Base-by-base conservation (phyloP, 2,888 invertebrate genomes). In the Troides aeacus region DNA sequence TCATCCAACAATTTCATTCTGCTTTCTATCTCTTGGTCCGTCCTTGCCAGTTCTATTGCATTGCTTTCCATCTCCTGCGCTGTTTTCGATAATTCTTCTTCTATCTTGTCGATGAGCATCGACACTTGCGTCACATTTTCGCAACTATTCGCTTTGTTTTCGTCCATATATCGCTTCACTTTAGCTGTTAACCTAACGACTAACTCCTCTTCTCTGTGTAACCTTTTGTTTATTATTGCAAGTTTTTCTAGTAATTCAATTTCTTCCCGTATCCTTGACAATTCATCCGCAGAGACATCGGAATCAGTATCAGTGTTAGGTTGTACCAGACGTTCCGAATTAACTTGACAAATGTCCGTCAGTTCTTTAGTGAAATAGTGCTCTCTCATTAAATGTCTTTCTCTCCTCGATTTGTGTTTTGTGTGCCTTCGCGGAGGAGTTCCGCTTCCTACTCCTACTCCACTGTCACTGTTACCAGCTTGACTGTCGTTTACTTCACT, bases 201-300 rank as follows among this genome's bases (percentile, higher is more conserved):
- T 69, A 94, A 87, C 81, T 96, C 96, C 81, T 96, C 96, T 82
- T 96, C 96, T 70, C 94, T 93, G 70, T 96, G 94, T 70, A 97
- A 86, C 78, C 94, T 93, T 80, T 96, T 95, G 83, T 97, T 96
- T 39, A 96, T 89, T 66, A 95, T 94, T 36, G 95, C 94, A 64
- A 97, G 93, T 84, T 94, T 95, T 78, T 97, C 96, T 77, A 96
- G 89, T 74, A 96, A 90, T 77, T 95, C 94, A n/a, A 95, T 93
- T 87, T 96, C 95, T 81, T 94, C 94, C 74, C 94, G 90, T 78
- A 94, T 91, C 79, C 94, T 93, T 62, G 94, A 93, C 1, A 93
- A 82, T 75, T 93, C 93, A 66, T 93, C 90, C n/a, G 92, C 80
- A 36, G 93, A 92, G 0, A 85, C 90, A 64, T 93, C 92, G 0